Base-by-base conservation (phyloP, 2,888 invertebrate species). In the Hirtodrosophila confusa region DNA sequence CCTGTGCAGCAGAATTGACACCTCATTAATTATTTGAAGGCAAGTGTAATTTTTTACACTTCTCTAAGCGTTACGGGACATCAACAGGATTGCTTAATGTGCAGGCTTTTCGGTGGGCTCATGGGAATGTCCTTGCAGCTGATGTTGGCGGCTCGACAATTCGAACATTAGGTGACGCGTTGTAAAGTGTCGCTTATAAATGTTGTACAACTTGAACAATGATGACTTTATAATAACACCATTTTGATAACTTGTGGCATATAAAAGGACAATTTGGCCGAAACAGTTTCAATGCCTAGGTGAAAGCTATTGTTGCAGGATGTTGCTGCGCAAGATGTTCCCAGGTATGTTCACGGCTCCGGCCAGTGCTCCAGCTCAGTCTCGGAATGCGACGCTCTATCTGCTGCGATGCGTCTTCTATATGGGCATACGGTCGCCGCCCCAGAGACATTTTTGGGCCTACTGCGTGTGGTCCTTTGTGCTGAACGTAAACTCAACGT, bases 211-310 rank as follows among this genome's bases (percentile, higher is more conserved):
- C 1, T 3, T 8, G n/a, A 5, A n/a, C 33, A 49, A 36, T 80
- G 83, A 82, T 73, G 78, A 36, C 57, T 44, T 83, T 80, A 74
- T 80, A 80, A 83, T 83, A 69, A 70, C 66, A 63, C 41, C 10
- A 58, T 39, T 23, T 9, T 29, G 9, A 7, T 41, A 9, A 8
- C n/a, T 4, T 4, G 0, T 17, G 17, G 4, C 27, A 47, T 72
- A 58, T 58, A 68, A 58, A 44, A 23, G 10, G 35, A 7, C 7
- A 12, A 11, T 4, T 35, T 7, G 10, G 0, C 8, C 7, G 1
- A 10, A 33, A 23, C 10, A 7, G 10, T 9, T 33, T 41, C 31
- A 68, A n/a, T 27, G 4, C 11, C n/a, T 9, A 10, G 29, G n/a
- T 9, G 12, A 31, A 31, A 9, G 3, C 5, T 24, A 7, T 5